Conservation (phyloP, 1,140 invertebrate genomes). For the Yoshiicerus persimilis region DNA sequence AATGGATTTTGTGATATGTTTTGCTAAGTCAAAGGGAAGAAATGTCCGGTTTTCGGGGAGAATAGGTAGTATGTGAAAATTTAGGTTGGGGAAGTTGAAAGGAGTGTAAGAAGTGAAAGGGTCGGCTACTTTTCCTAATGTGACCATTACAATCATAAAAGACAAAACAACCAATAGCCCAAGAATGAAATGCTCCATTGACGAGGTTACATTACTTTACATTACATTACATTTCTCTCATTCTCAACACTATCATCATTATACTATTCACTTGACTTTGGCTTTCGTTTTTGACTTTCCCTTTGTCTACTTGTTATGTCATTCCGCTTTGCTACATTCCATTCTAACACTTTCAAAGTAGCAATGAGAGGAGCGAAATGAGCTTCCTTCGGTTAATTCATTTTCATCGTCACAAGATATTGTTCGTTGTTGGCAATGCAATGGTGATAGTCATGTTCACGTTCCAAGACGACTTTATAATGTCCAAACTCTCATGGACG, state of each 20-base stretch:
- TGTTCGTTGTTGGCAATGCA: background rate
- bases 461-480: slow-evolving; percentile 2
- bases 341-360: background rate
- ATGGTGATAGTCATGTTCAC: background rate
- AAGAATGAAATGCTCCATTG: slow-evolving; percentile 22
- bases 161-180: slow-evolving; percentile 18
- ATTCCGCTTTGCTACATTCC: background rate
- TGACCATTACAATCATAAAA: slow-evolving; percentile 18
- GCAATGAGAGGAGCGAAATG: background rate
- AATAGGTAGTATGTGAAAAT: background rate
- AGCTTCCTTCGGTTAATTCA: background rate
- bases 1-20: background rate
- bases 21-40: background rate
- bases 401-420: background rate
- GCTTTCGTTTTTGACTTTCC: background rate
- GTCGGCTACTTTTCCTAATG: slow-evolving; percentile 3
- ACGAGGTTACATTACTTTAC: slow-evolving; percentile 15
- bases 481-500: slow-evolving; percentile 18
- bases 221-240: slow-evolving; percentile 17
- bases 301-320: background rate
- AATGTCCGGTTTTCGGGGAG: background rate
- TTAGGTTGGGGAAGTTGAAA: background rate
- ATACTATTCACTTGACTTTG: background rate
- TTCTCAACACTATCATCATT: slow-evolving; percentile 12
- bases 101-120: background rate